Percentiles rank a stretch among this genome's conserved stretches.
These are phyloP conservation scores for Siphlonurus alternatus DNA, from an alignment of 2,888 invertebrate genomes.

Conservation along the genomic window DNA sequence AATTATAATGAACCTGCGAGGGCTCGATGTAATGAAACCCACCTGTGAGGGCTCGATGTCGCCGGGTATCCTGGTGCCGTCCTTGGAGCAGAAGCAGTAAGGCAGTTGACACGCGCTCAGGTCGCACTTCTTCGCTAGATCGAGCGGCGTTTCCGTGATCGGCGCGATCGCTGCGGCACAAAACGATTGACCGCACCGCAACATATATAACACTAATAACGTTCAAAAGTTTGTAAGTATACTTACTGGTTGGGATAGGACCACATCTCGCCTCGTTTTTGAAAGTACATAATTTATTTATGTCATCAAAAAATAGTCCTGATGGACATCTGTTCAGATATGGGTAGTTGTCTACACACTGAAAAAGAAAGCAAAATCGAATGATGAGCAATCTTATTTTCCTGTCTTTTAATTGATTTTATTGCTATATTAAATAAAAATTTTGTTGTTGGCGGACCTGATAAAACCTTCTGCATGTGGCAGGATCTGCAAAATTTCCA, in stretches of 20 bases:
- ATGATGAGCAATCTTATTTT: neutral
- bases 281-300: constrained; percentile 79
- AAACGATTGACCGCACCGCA: neutral
- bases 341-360: constrained; percentile 83
- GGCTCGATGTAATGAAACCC: too few species aligned
- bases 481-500: constrained; percentile 80
- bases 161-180: constrained; percentile 51
- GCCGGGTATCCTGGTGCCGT: constrained; percentile 76
- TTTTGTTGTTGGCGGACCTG: constrained; percentile 39
- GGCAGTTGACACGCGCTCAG: constrained; percentile 58
- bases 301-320: constrained; percentile 77
- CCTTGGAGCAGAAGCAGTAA: constrained; percentile 82
- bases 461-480: constrained; percentile 72
- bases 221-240: neutral
- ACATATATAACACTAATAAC: constrained; percentile 4
- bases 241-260: constrained; percentile 73
- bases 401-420: neutral
- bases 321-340: constrained; percentile 80
- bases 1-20: too few species aligned
- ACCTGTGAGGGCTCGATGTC: constrained; percentile 68
- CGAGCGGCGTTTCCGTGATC: constrained; percentile 61
- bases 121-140: constrained; percentile 67
- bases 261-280: constrained; percentile 81
- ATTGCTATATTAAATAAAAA: constrained; percentile 5
- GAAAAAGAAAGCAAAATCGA: constrained; percentile 20